Conservation (phyloP, 2,888 invertebrate species). For the Parochlus steinenii region DNA sequence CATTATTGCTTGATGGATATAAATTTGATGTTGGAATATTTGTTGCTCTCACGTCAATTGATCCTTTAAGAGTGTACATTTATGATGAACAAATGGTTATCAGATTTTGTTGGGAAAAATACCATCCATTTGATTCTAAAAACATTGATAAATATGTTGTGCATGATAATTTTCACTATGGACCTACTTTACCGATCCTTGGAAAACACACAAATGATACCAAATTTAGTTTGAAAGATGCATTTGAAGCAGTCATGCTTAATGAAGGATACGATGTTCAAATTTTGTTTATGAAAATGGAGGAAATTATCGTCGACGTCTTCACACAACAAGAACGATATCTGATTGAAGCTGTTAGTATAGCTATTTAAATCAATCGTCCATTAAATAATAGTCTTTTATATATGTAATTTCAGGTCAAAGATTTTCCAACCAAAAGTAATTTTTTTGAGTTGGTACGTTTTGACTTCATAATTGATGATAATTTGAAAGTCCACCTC, state of each 20-base stretch:
- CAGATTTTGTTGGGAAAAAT: slow-evolving; percentile 75
- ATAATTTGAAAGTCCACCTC: slow-evolving; percentile 65
- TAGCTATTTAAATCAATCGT: too few species aligned
- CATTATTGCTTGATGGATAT: slow-evolving; percentile 77
- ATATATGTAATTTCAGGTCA: slow-evolving; percentile 28
- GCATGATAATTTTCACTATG: slow-evolving; percentile 83
- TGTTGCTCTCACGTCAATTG: slow-evolving; percentile 73
- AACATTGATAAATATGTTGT: slow-evolving; percentile 82
- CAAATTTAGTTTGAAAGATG: slow-evolving; percentile 70
- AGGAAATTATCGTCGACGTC: too few species aligned
- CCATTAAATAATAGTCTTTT: too few species aligned
- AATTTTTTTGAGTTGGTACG: slow-evolving; percentile 91
- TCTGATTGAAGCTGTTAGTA: too few species aligned
- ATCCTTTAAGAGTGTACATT: slow-evolving; percentile 77
- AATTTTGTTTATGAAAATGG: too few species aligned
- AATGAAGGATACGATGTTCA: too few species aligned
- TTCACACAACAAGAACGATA: too few species aligned
- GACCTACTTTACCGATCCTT: slow-evolving; percentile 77
- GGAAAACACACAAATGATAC: slow-evolving; percentile 49
- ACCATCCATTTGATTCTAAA: slow-evolving; percentile 73
- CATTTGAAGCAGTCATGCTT: slow-evolving; percentile 60
- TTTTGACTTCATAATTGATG: slow-evolving; percentile 85
- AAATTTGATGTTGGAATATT: slow-evolving; percentile 97
- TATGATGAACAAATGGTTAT: slow-evolving; percentile 80
- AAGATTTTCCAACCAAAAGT: slow-evolving; percentile 33